These are phyloP conservation scores for Orussus abietinus DNA, from an alignment of 1,140 invertebrate genomes.

Conservation along the genomic window DNA sequence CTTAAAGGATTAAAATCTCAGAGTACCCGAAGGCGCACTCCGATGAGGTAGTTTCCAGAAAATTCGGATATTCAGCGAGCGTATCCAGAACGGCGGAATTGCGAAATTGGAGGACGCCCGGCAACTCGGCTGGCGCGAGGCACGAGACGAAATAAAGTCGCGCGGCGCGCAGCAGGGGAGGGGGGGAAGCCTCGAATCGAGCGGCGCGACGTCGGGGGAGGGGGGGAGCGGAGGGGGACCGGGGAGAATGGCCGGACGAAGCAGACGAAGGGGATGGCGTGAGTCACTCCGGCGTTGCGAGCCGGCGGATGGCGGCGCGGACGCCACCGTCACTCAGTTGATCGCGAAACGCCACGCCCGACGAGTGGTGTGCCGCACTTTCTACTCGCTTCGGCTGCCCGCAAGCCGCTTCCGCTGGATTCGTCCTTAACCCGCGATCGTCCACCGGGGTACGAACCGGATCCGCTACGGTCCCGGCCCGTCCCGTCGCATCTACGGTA, in stretches of 20 bases:
- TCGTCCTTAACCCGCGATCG: neutral
- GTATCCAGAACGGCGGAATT: no score
- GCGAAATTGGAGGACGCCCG: no score
- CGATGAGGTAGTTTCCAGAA: no score
- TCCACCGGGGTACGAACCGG: no score
- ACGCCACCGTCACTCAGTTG: conserved; percentile 38
- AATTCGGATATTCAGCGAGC: no score
- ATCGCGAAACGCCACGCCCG: conserved; percentile 53
- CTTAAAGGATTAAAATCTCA: no score
- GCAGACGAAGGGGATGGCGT: conserved; percentile 33
- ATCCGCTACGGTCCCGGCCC: no score
- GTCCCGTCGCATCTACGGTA: no score
- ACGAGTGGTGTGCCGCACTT: conserved; percentile 18
- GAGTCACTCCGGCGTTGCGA: conserved; percentile 45
- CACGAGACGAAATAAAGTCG: no score
- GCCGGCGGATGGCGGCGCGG: conserved; percentile 32
- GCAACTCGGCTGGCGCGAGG: no score
- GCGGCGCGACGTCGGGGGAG: conserved; percentile 13
- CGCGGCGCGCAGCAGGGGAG: conserved; percentile 11
- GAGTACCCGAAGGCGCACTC: no score
- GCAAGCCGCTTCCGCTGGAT: conserved; percentile 12
- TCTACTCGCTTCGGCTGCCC: no score
- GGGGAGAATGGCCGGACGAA: conserved; percentile 22
- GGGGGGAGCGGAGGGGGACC: conserved; percentile 18
- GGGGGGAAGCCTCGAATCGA: conserved; percentile 4